Conservation (phyloP, 2,888 invertebrate genomes). For the Ligdia adustata region DNA sequence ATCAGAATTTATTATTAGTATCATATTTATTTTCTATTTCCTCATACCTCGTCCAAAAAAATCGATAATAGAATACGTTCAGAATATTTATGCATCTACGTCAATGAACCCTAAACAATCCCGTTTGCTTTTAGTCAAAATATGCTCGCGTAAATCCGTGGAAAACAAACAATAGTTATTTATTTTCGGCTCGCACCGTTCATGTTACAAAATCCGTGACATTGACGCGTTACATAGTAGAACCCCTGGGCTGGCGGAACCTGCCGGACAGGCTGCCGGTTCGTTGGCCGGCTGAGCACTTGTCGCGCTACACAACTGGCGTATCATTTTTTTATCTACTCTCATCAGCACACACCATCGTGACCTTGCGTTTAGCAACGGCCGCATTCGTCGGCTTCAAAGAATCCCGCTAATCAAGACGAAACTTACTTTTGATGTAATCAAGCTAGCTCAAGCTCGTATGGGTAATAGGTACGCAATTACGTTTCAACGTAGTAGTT, state of each 20-base stretch:
- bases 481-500: too few species aligned
- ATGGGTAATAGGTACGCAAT: too few species aligned
- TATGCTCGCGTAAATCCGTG: slow-evolving; percentile 1
- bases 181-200: slow-evolving; percentile 16
- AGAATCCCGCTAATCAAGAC: slow-evolving; percentile 1
- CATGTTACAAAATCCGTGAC: slow-evolving; percentile 20
- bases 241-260: slow-evolving; percentile 51
- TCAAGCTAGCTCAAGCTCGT: too few species aligned
- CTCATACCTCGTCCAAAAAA: too few species aligned
- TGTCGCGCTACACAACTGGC: slow-evolving; percentile 48
- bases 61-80: too few species aligned
- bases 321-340: slow-evolving; percentile 47
- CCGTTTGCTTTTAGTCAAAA: slow-evolving; percentile 1
- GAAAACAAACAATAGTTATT: slow-evolving; percentile 23
- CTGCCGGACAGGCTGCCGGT: slow-evolving; percentile 66
- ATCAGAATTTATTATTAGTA: not conserved
- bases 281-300: slow-evolving; percentile 67
- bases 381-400: slow-evolving; percentile 15
- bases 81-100: not conserved
- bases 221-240: slow-evolving; percentile 30
- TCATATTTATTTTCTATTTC: too few species aligned
- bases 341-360: slow-evolving; percentile 44
- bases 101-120: not conserved
- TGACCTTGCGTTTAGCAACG: slow-evolving; percentile 47
- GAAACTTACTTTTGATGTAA: not conserved